A percentile compares a stretch with the other conserved stretches of the same genome.
Evolutionary conservation across 2,797 vertebrate species (phyloP).

Genomic region (Enteromius trimaculatus): DNA sequence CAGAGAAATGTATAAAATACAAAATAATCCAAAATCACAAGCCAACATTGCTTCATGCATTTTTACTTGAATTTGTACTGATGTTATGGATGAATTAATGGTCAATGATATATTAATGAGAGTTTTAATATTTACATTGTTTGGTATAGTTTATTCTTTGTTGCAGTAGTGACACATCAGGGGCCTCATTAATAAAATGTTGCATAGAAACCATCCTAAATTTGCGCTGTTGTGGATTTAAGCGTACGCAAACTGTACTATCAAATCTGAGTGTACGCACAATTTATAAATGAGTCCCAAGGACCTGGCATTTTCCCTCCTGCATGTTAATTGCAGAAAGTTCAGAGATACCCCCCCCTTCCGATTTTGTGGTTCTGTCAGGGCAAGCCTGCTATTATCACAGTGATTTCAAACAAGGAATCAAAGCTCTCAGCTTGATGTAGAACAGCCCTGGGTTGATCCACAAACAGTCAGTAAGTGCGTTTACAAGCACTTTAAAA

Average conservation of each 20-base stretch:
- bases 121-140: not conserved
- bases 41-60: not conserved
- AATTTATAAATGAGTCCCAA: no score
- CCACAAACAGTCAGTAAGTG: conserved; percentile 43
- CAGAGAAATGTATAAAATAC: conserved; percentile 26
- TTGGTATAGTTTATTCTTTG: not conserved
- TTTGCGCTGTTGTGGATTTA: no score
- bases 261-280: no score
- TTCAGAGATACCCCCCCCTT: conserved; percentile 9
- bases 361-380: conserved; percentile 39
- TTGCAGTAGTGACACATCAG: not conserved
- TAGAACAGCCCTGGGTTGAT: conserved; percentile 33
- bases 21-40: not conserved
- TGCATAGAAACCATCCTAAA: no score
- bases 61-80: not conserved
- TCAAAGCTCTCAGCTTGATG: conserved; percentile 41
- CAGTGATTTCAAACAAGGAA: conserved; percentile 55
- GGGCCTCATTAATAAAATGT: no score
- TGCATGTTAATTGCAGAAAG: conserved; percentile 19
- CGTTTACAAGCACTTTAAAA: conserved; percentile 22
- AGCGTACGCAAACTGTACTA: no score
- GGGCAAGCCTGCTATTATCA: conserved; percentile 29
- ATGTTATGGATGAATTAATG: not conserved
- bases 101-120: not conserved
- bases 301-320: conserved; percentile 31